Evolutionary conservation across 1,140 invertebrate genomes (phyloP).

Genomic region (Sesamia nonagrioides): DNA sequence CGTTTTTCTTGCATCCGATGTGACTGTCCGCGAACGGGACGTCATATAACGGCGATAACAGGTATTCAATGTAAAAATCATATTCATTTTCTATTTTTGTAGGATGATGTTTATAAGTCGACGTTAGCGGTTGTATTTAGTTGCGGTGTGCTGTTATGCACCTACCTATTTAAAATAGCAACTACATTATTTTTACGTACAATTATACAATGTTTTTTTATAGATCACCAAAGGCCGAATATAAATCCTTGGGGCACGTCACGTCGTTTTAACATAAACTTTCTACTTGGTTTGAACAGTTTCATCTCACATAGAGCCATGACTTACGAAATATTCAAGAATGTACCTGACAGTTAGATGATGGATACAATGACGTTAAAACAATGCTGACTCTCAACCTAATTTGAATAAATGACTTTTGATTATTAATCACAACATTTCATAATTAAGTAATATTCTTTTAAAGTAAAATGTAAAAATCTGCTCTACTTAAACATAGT

Average conservation of each 20-base stretch:
- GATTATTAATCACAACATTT: not conserved
- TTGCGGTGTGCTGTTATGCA: not conserved
- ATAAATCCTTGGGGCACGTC: not conserved
- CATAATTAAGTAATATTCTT: too few species aligned
- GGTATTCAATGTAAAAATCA: conserved; percentile 67
- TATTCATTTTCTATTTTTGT: conserved; percentile 52
- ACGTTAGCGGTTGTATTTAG: not conserved
- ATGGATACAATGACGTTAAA: too few species aligned
- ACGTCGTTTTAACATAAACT: not conserved
- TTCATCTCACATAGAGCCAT: not conserved
- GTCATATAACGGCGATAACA: conserved; percentile 79
- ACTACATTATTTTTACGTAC: too few species aligned
- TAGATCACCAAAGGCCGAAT: not conserved
- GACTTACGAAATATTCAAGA: not conserved
- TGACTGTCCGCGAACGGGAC: conserved; percentile 75
- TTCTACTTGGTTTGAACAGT: not conserved
- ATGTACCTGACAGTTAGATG: too few species aligned
- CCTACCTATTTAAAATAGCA: too few species aligned
- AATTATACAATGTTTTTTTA: too few species aligned
- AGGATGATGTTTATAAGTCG: not conserved
- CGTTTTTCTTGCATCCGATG: conserved; percentile 69
- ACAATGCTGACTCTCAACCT: too few species aligned
- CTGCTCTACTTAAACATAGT: not conserved
- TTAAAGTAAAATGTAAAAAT: not conserved
- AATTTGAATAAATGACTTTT: too few species aligned